Evolutionary conservation across 2,797 vertebrate species (phyloP).

Genomic region (Neostethus bicornis): DNA sequence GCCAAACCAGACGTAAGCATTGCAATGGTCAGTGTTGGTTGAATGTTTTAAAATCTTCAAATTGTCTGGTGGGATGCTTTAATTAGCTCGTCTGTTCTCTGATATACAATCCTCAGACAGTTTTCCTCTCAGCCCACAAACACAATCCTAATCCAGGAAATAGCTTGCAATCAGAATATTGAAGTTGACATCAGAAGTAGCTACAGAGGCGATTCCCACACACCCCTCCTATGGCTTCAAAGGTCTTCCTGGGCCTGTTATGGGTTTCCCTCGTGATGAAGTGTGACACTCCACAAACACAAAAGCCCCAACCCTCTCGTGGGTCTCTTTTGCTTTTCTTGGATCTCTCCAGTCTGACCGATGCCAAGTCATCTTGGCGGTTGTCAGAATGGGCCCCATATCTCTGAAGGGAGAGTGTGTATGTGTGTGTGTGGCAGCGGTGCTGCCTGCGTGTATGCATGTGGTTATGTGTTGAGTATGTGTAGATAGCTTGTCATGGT

Average conservation of each 20-base stretch:
- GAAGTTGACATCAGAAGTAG: constrained; percentile 89
- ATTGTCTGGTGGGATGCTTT: constrained; percentile 61
- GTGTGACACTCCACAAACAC: constrained; percentile 98
- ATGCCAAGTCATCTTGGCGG: constrained; percentile 95
- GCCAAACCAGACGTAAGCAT: constrained; percentile 9
- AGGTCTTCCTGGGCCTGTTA: constrained; percentile 90
- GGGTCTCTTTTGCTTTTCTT: constrained; percentile 87
- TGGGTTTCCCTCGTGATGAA: constrained; percentile 93
- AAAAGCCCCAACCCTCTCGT: constrained; percentile 90
- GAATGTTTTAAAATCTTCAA: constrained; percentile 62
- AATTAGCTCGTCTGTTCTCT: constrained; percentile 78
- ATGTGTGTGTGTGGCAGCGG: constrained; percentile 67
- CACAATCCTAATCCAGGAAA: constrained; percentile 87
- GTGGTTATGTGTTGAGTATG: constrained; percentile 80
- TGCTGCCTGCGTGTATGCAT: constrained; percentile 69
- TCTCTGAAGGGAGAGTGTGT: constrained; percentile 78
- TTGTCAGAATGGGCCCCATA: constrained; percentile 91
- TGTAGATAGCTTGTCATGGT: constrained; percentile 60
- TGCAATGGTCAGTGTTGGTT: constrained; percentile 15
- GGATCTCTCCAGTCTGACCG: constrained; percentile 74
- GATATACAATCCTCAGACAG: constrained; percentile 80
- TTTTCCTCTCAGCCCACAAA: constrained; percentile 82
- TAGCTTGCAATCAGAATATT: constrained; percentile 85
- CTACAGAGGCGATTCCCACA: constrained; percentile 82
- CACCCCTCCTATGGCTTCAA: constrained; percentile 87